These are phyloP conservation scores for Himalopsyche kuldschensis DNA, from an alignment of 2,888 invertebrate genomes.

Conservation along the genomic window DNA sequence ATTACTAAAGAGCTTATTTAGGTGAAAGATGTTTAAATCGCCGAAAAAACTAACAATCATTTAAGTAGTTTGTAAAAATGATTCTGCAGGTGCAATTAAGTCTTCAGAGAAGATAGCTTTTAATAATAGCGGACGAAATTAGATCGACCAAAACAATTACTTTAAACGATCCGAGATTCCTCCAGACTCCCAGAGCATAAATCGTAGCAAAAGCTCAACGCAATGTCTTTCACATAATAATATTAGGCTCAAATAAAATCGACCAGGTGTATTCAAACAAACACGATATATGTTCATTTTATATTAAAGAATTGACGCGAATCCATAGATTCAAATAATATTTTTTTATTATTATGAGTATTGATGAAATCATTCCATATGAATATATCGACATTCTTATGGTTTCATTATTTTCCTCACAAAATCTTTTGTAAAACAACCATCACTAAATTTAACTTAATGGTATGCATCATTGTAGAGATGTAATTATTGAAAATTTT, in stretches of 20 bases:
- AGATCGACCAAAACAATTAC: slow-evolving; percentile 29
- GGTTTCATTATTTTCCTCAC: too few species aligned
- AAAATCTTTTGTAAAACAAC: too few species aligned
- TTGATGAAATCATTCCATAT: too few species aligned
- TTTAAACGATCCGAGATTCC: slow-evolving; percentile 29
- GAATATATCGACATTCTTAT: too few species aligned
- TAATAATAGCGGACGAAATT: slow-evolving; percentile 11
- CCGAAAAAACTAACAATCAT: not conserved
- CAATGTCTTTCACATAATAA: not conserved
- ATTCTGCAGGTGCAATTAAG: not conserved
- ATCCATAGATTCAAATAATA: too few species aligned
- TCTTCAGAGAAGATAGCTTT: not conserved
- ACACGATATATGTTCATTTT: too few species aligned
- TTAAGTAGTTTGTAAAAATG: not conserved
- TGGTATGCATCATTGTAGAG: too few species aligned
- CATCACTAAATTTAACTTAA: too few species aligned
- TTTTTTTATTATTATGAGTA: too few species aligned
- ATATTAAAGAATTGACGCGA: too few species aligned
- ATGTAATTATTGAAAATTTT: too few species aligned
- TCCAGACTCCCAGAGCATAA: slow-evolving; percentile 18
- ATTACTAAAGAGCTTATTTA: not conserved
- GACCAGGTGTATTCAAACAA: not conserved
- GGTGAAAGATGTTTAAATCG: not conserved
- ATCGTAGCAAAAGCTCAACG: slow-evolving; percentile 3
- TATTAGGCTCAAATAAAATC: not conserved